phyloP scores from a whole-genome alignment of 2,888 invertebrate species.

The Perizoma affinitatum region DNA sequence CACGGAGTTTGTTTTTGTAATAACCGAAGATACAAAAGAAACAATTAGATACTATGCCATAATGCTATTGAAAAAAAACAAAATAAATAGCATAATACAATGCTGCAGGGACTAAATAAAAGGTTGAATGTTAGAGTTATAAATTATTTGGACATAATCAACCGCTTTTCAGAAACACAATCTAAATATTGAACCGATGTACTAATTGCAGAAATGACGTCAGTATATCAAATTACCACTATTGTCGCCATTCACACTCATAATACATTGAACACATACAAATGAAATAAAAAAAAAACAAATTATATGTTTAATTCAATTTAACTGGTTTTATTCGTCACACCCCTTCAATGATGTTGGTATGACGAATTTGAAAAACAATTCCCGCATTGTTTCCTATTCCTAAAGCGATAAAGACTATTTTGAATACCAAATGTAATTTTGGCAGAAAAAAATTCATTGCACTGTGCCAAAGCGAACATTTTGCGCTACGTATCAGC shows the following conservation, averaged over 20 bases:
- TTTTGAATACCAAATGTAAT: conserved; percentile 3
- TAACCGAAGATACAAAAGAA: too few species aligned
- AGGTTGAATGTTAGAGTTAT: conserved; percentile 7
- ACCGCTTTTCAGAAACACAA: conserved; percentile 18
- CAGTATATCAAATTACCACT: conserved; percentile 63
- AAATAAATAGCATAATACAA: conserved; percentile 8
- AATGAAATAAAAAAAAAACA: conserved; percentile 71
- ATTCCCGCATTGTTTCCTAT: conserved; percentile 5
- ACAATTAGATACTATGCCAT: too few species aligned
- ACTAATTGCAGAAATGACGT: conserved; percentile 70
- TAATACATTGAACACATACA: conserved; percentile 67
- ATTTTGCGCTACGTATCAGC: conserved; percentile 2
- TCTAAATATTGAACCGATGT: conserved; percentile 23
- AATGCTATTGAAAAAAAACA: conserved; percentile 7
- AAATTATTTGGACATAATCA: conserved; percentile 19
- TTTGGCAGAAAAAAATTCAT: conserved; percentile 15
- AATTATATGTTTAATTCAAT: conserved; percentile 81
- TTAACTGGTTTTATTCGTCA: conserved; percentile 72
- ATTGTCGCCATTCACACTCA: conserved; percentile 55
- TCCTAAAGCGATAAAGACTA: conserved; percentile 4
- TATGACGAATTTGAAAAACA: conserved; percentile 13
- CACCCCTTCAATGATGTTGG: conserved; percentile 50
- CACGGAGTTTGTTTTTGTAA: too few species aligned
- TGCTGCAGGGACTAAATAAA: too few species aligned
- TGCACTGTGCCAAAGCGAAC: conserved; percentile 22